Base-by-base conservation (phyloP, 2,797 vertebrate genomes). In the Syngnathus acus region DNA sequence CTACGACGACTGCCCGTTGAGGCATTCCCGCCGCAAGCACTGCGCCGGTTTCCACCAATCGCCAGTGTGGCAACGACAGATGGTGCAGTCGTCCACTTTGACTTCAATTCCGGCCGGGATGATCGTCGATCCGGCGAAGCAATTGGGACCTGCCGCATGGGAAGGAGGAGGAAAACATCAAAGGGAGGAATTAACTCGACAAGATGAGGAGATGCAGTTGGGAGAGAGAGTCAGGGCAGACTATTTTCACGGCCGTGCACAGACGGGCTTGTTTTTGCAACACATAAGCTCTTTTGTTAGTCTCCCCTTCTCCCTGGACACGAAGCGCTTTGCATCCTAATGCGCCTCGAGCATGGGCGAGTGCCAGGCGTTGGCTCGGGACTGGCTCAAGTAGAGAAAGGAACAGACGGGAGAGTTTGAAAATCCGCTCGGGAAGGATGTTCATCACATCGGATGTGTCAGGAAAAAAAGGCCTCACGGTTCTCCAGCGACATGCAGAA, bases 11-110 rank as follows among this genome's bases (percentile, higher is more conserved):
- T 94, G 95, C 89, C 95, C 96, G 65, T 95, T 96, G 91, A 98
- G 96, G 90, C 97, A 99, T 85, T 99, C 96, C 0, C 97, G 92
- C 78, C 98, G 94, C 85, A 96, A 94, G 82, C 97, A 99, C 89
- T 97, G 95, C 1, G 97, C 97, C 0, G 96, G 95, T 83, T 99
- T 99, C 96, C 97, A 99, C 97, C 97, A 99, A 92, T 99, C 97
- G 80, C 97, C 97, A 32, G 94, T 97, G 92, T 98, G 96, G 90
- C 97, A 99, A 85, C 98, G 95, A 88, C 97, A 99, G 92, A 99
- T 97, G 92, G 96, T 97, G 92, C 97, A 99, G 89, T 98, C 97
- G 77, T 99, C 97, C 93, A 99, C 96, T 92, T 99, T 99, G 79
- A 99, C 97, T 87, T 99, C 97, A 55, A 97, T 98, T 88, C 97